Conservation (phyloP, 2,797 vertebrate genomes). For the Rhabdophis nuchalis region DNA sequence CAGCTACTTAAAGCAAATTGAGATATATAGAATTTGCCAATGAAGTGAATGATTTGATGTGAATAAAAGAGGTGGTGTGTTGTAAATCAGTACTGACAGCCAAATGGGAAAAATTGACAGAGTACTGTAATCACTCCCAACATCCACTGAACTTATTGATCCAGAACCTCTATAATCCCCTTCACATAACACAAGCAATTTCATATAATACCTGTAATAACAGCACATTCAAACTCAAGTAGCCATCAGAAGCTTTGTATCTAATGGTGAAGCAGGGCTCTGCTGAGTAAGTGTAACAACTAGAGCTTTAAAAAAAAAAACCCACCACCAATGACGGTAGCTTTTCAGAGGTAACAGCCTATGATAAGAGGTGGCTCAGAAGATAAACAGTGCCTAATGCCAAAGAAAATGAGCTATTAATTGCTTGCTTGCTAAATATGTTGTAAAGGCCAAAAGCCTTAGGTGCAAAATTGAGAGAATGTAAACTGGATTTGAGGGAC, state of each 20-base stretch:
- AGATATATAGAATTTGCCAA: slow-evolving; percentile 83
- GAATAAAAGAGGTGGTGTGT: slow-evolving; percentile 80
- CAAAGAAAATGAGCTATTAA: slow-evolving; percentile 77
- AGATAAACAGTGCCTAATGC: slow-evolving; percentile 74
- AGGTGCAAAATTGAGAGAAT: slow-evolving; percentile 57
- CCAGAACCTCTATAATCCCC: slow-evolving; percentile 92
- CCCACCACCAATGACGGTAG: slow-evolving; percentile 54
- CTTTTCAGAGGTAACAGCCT: slow-evolving; percentile 71
- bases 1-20: slow-evolving; percentile 84
- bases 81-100: slow-evolving; percentile 84
- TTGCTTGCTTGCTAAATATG: slow-evolving; percentile 71
- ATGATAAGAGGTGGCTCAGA: slow-evolving; percentile 71
- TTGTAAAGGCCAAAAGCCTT: slow-evolving; percentile 58
- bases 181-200: slow-evolving; percentile 94
- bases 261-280: slow-evolving; percentile 82
- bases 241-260: slow-evolving; percentile 85
- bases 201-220: slow-evolving; percentile 99
- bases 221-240: slow-evolving; percentile 87
- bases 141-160: slow-evolving; percentile 95
- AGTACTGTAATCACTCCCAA: slow-evolving; percentile 90
- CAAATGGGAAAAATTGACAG: slow-evolving; percentile 88
- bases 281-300: slow-evolving; percentile 77
- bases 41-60: slow-evolving; percentile 84
- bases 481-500: slow-evolving; percentile 63
- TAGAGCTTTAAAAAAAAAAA: slow-evolving; percentile 68